phyloP scores from a whole-genome alignment of 2,113 vertebrate genomes.

The Bos javanicus region DNA sequence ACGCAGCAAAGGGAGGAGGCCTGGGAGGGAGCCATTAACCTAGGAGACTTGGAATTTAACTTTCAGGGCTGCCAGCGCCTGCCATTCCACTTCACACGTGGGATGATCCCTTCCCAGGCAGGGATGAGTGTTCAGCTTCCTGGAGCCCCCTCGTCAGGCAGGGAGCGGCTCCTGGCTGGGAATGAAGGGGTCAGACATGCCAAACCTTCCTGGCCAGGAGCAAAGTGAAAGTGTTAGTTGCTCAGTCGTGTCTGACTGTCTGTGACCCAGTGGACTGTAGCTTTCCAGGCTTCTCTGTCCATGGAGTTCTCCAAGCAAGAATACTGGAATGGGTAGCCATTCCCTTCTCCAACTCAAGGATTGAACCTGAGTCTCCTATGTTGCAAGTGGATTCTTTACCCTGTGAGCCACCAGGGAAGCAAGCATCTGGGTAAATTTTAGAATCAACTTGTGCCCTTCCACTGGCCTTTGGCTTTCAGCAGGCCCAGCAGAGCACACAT shows the following conservation, averaged over 20 bases:
- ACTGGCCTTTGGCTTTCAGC: background rate
- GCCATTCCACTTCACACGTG: slow-evolving; percentile 33
- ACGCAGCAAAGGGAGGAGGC: slow-evolving; percentile 24
- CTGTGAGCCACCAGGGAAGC: background rate
- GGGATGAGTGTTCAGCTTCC: slow-evolving; percentile 7
- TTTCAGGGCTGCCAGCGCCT: slow-evolving; percentile 54
- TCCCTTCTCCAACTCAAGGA: background rate
- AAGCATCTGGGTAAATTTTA: background rate
- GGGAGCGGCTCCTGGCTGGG: background rate
- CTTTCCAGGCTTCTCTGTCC: background rate
- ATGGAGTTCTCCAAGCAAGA: background rate
- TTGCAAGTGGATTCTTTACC: background rate
- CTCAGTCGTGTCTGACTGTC: background rate
- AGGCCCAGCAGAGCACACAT: rapidly evolving
- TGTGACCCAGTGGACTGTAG: background rate
- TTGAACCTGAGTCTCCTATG: background rate
- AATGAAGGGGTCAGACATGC: background rate
- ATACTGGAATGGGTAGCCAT: background rate
- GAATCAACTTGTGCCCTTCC: background rate
- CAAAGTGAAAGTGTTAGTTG: background rate
- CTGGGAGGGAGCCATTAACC: slow-evolving; percentile 69
- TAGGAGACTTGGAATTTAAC: slow-evolving; percentile 67
- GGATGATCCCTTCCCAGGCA: slow-evolving; percentile 51
- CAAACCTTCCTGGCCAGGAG: background rate
- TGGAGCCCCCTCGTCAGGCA: background rate